Evolutionary conservation across 2,797 vertebrate genomes (phyloP).

Genomic region (Loriculus beryllinus): DNA sequence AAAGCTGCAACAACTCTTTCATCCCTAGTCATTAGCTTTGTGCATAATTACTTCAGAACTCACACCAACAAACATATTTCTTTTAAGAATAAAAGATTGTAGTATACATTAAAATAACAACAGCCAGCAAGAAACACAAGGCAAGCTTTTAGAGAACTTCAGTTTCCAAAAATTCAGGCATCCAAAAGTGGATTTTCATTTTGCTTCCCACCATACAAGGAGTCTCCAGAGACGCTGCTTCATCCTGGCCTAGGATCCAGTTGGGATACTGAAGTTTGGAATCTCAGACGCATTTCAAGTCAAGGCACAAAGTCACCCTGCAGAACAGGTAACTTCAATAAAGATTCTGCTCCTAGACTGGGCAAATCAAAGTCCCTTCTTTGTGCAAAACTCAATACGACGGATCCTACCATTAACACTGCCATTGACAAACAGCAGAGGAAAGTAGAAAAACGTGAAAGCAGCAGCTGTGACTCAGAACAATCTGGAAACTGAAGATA

Average conservation of each 20-base stretch:
- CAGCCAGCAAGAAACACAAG: background rate
- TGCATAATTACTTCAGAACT: background rate
- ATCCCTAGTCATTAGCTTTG: background rate
- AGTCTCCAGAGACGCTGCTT: background rate
- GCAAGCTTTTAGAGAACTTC: background rate
- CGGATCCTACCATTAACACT: accelerated
- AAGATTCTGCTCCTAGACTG: background rate
- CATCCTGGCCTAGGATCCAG: background rate
- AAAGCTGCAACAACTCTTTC: background rate
- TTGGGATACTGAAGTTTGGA: background rate
- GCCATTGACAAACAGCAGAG: background rate
- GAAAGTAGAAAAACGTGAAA: background rate
- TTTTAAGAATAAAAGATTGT: background rate
- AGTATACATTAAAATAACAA: background rate
- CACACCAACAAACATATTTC: background rate
- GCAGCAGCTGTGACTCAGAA: background rate
- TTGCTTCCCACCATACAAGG: background rate
- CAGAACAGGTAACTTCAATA: background rate
- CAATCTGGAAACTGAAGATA: background rate
- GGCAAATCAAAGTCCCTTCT: background rate
- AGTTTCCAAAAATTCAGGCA: background rate
- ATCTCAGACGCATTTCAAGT: background rate
- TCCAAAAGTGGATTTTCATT: background rate
- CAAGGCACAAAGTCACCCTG: background rate
- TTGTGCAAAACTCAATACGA: background rate